Conservation (phyloP, 1,140 invertebrate species). For the Palaemon carinicauda region DNA sequence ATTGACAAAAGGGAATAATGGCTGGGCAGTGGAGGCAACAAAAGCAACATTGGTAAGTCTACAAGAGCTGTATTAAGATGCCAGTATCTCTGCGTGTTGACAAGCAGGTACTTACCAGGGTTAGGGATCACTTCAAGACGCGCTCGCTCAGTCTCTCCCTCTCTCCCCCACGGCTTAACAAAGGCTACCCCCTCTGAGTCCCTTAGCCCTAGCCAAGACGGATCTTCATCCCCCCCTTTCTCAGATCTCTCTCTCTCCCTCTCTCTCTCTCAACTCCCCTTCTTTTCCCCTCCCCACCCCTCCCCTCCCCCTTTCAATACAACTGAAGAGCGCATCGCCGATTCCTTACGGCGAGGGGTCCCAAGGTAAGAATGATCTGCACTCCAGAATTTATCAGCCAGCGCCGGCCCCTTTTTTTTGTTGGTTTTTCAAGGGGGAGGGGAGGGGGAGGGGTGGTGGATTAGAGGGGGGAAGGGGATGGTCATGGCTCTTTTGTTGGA, state of each 20-base stretch:
- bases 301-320: background rate
- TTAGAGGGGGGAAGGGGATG: background rate
- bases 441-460: background rate
- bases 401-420: background rate
- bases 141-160: too few relatives aligned
- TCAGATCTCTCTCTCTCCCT: too few relatives aligned
- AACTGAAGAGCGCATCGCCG: background rate
- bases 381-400: background rate
- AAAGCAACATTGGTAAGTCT: too few relatives aligned
- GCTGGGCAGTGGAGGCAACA: too few relatives aligned
- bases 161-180: background rate
- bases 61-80: too few relatives aligned
- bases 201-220: too few relatives aligned
- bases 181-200: background rate
- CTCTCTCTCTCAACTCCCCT: background rate
- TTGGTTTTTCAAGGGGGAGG: background rate
- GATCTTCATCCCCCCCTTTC: too few relatives aligned
- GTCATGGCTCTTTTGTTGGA: background rate
- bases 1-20: too few relatives aligned
- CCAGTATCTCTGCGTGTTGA: too few relatives aligned
- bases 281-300: background rate
- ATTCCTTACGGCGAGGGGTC: too few relatives aligned
- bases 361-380: background rate
- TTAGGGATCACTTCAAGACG: background rate
- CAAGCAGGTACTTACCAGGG: too few relatives aligned